Conservation (phyloP, 2,888 invertebrate genomes). For the Clusia tigrina region DNA sequence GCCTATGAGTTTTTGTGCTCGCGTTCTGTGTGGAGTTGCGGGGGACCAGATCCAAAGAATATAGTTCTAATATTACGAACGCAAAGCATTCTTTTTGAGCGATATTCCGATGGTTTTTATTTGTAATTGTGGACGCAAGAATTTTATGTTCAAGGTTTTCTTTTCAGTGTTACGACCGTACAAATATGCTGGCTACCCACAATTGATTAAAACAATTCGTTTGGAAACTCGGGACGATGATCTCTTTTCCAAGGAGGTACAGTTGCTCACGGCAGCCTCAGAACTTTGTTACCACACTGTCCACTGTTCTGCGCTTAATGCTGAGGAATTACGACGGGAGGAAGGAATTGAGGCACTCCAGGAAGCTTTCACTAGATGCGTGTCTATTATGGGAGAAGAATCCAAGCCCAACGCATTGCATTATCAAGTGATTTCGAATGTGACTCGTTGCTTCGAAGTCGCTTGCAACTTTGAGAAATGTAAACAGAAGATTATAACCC, state of each 20-base stretch:
- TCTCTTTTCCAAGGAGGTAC: constrained; percentile 85
- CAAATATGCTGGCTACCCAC: constrained; percentile 99
- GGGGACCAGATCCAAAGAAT: constrained; percentile 94
- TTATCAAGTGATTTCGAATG: constrained; percentile 90
- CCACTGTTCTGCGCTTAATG: constrained; percentile 94
- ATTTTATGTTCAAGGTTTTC: not conserved
- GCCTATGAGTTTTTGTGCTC: constrained; percentile 99
- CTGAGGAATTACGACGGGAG: constrained; percentile 95
- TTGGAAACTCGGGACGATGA: constrained; percentile 93
- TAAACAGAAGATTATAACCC: constrained; percentile 83
- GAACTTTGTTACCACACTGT: constrained; percentile 97
- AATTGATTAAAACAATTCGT: constrained; percentile 92
- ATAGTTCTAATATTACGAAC: constrained; percentile 90
- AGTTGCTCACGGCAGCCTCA: constrained; percentile 88
- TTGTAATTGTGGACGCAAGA: not conserved
- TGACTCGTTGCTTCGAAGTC: constrained; percentile 93
- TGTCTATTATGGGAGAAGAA: constrained; percentile 84
- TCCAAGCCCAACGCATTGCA: constrained; percentile 80
- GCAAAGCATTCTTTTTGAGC: constrained; percentile 92
- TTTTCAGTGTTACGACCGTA: constrained; percentile 86
- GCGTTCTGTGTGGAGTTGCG: constrained; percentile 82
- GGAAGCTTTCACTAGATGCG: constrained; percentile 93
- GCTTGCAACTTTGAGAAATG: constrained; percentile 93
- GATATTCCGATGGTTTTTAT: constrained; percentile 80
- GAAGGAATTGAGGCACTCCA: constrained; percentile 86